phyloP scores from a whole-genome alignment of 2,888 invertebrate genomes.

The Eupithecia pulchellata region DNA sequence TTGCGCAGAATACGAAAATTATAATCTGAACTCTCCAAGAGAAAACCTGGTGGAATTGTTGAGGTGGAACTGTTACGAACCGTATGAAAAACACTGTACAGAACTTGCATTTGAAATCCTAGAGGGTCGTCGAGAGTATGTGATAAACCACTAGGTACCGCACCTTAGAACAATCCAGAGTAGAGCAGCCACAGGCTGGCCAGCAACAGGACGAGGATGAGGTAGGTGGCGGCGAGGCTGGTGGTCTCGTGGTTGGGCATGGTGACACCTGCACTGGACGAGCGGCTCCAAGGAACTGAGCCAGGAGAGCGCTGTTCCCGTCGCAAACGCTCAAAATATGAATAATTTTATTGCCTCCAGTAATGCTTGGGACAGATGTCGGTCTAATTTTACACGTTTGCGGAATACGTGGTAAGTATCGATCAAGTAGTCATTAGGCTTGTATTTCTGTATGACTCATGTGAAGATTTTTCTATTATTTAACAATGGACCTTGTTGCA shows the following conservation, averaged over 20 bases:
- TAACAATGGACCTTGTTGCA: too few species aligned
- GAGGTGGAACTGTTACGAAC: not conserved
- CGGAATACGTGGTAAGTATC: slow-evolving; percentile 36
- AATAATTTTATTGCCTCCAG: slow-evolving; percentile 54
- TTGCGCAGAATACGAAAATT: not conserved
- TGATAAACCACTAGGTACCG: slow-evolving; percentile 26
- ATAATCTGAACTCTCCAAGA: not conserved
- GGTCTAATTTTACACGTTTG: slow-evolving; percentile 41
- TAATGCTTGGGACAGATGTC: slow-evolving; percentile 63
- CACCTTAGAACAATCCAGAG: slow-evolving; percentile 86
- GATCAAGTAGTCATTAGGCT: slow-evolving; percentile 4
- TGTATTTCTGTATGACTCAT: not conserved
- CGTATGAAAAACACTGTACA: not conserved
- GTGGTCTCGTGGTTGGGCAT: slow-evolving; percentile 87
- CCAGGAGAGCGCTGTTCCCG: slow-evolving; percentile 37
- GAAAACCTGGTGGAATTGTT: not conserved
- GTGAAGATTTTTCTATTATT: too few species aligned
- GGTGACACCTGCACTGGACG: slow-evolving; percentile 72
- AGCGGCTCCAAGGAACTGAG: slow-evolving; percentile 70
- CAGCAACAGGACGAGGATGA: slow-evolving; percentile 88
- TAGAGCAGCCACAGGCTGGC: slow-evolving; percentile 89
- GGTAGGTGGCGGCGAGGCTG: slow-evolving; percentile 89
- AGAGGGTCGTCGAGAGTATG: not conserved
- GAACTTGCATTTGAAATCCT: not conserved
- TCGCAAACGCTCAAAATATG: slow-evolving; percentile 67